Base-by-base conservation (phyloP, 1,140 invertebrate genomes). In the Stenopsyche tienmushanensis region DNA sequence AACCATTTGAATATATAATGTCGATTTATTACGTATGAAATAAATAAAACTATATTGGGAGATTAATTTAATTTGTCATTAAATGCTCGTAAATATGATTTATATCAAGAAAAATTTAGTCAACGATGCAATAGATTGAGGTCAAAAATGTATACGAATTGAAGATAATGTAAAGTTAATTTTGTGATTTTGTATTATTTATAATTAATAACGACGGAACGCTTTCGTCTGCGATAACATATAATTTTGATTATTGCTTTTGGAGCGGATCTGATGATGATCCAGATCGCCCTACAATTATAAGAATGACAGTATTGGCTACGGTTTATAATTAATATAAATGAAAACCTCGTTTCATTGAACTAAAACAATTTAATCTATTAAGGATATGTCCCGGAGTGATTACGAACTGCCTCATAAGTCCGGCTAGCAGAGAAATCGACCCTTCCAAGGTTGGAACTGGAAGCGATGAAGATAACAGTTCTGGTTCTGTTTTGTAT, bases 261-360 rank as follows among this genome's bases (percentile, higher is more conserved):
- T 93, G 91, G 91, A 91, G 88, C 0, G 90, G 90, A 0, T 89
- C 88, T 0, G 91, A 91, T 1, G 90, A 92, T 72, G 90, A 88
- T 1, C 80, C 84, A 0, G 81, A 71, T 59, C 76, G 59, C 72
- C 79, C 65, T 52, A 77, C 73, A 0, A 62, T 76, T 59, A 80
- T 78, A 5, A 79, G 76, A 8, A 81, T 80, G 26, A 85, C 84
- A 1, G 80, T 88, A 13, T 77, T 86, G 10, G 84, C 85, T 34
- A 88, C 86, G 0, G 82, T 88, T n/a, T 86, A 2, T 47, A 26
- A 50, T 54, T 54, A 54, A 39, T 26, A 49, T 60, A 25, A 44
- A 24, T 52, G 21, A 23, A 24, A 13, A n/a, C n/a, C n/a, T 1
- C 15, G 26, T 52, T 3, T 21, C 10, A 42, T 42, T 42, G 9